phyloP scores from a whole-genome alignment of 2,113 vertebrate genomes.

The Tonatia bakeri region DNA sequence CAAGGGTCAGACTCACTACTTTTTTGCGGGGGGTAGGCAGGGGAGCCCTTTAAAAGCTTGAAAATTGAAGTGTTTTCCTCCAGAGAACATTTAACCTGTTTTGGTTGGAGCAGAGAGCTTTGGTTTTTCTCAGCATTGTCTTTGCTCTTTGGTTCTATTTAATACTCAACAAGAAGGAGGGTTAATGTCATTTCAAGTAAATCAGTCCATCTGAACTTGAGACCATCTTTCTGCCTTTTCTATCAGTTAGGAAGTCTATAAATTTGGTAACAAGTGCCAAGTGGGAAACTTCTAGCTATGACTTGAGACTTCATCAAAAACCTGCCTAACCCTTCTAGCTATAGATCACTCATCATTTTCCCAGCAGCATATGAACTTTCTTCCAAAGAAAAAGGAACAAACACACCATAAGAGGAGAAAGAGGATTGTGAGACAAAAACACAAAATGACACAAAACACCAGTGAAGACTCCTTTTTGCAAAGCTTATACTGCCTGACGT shows the following conservation, averaged over 20 bases:
- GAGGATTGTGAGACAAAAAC: background rate
- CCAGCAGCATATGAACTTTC: background rate
- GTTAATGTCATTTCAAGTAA: background rate
- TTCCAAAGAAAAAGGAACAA: conserved; percentile 8
- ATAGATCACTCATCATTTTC: background rate
- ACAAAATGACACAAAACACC: background rate
- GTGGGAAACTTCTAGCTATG: background rate
- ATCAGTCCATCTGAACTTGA: background rate
- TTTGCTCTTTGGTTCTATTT: background rate
- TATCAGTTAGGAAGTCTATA: background rate
- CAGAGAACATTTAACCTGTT: background rate
- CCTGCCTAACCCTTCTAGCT: background rate
- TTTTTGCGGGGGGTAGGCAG: background rate
- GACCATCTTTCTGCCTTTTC: conserved; percentile 27
- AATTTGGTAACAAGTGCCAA: background rate
- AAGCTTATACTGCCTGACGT: background rate
- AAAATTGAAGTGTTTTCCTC: background rate
- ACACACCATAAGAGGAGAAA: background rate
- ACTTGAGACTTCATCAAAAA: conserved; percentile 36
- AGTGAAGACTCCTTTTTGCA: background rate
- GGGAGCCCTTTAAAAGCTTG: background rate
- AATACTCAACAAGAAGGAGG: background rate
- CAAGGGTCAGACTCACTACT: background rate
- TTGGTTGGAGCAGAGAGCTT: background rate
- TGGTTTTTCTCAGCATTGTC: background rate